These are phyloP conservation scores for Eupsilia transversa DNA, from an alignment of 2,888 invertebrate species.

Conservation along the genomic window DNA sequence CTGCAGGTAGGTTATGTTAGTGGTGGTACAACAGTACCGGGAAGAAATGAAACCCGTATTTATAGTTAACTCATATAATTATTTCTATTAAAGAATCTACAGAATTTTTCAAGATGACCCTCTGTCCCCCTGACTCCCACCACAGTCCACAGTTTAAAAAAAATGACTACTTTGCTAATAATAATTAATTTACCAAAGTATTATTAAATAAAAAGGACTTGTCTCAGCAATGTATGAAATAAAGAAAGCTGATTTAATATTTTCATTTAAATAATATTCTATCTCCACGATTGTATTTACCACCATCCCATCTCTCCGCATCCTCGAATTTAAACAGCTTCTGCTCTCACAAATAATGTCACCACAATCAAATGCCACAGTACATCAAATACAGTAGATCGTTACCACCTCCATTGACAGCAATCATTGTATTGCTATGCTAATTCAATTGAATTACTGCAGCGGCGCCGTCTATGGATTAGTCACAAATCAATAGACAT, in stretches of 20 bases:
- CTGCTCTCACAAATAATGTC: not conserved
- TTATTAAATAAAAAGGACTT: no score
- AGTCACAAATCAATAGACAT: conserved; percentile 54
- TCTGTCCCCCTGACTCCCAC: no score
- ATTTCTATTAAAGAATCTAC: no score
- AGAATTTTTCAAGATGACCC: no score
- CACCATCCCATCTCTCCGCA: not conserved
- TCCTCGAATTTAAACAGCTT: not conserved
- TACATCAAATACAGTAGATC: conserved; percentile 10
- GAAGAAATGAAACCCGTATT: no score
- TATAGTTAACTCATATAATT: no score
- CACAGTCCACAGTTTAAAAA: no score
- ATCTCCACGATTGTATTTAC: no score
- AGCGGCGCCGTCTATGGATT: conserved; percentile 36
- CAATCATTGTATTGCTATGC: conserved; percentile 41
- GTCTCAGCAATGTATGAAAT: not conserved
- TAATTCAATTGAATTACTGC: conserved; percentile 61
- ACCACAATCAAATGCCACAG: not conserved
- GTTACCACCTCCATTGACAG: conserved; percentile 16
- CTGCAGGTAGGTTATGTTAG: not conserved
- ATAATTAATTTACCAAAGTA: no score
- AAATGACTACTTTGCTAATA: no score
- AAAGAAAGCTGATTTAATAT: not conserved
- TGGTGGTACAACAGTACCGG: no score
- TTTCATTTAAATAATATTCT: not conserved